Evolutionary conservation across 2,888 invertebrate genomes (phyloP), one percentile per base, ranked within the genome.

Genomic region (Agriopis marginaria): DNA sequence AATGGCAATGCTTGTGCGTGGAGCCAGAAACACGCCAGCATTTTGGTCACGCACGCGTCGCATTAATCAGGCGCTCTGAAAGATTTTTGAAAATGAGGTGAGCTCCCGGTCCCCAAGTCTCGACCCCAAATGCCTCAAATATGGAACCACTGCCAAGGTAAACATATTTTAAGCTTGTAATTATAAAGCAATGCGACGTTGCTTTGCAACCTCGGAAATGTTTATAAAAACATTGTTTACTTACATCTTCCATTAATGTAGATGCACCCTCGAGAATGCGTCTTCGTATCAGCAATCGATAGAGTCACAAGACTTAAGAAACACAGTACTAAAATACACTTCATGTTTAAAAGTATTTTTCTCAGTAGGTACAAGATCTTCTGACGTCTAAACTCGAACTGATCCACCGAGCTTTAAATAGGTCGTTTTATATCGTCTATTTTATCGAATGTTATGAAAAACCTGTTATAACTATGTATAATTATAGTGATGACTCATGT

Each of bases 211-310:
- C 5, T 32, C 5, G 3, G 3, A 32, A 32, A 32, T 3, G 1
- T 32, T 32, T 3, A 32, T 32, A 3, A 32, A 4, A 12, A 39
- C 12, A 10, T 23, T 8, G 23, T 23, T 23, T 69, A 86, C 89
- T 87, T 73, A 89, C 89, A 89, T 77, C n/a, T 77, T 14, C 87
- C 87, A 39, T 75, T 1, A 5, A 79, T 67, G 32, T 85, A 89
- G 7, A 82, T 81, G 42, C 89, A 90, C 0, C 89, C 89, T 4
- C 87, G 75, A 0, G 83, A 70, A 67, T 82, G 45, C 0, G 10
- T 8, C 32, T 49, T 12, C 0, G 68, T 54, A 17, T 47, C 65
- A 56, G 65, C 65, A 10, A 59, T n/a, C 7, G 62, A 56, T 12
- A 62, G 2, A n/a, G 62, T 14, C 44, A 67, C 62, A 9, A 62